These are phyloP conservation scores for Sorex maritimensis DNA, from an alignment of 2,797 vertebrate genomes.

Conservation along the genomic window DNA sequence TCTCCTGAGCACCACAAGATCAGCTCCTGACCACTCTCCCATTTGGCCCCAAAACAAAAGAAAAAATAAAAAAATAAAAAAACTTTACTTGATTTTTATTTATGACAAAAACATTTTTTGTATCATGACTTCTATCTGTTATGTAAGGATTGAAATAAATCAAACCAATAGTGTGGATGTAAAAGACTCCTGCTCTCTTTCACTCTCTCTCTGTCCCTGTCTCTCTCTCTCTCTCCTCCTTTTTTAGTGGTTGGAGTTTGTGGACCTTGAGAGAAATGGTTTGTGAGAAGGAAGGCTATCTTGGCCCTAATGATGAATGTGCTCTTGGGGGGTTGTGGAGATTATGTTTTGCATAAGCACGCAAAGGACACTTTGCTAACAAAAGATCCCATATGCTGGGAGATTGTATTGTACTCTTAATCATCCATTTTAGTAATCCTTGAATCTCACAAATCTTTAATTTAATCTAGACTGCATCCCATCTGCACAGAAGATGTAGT, in stretches of 20 bases:
- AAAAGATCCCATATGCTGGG: not conserved
- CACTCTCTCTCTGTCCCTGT: not conserved
- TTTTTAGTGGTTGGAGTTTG: conserved; percentile 1
- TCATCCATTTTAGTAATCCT: conserved; percentile 60
- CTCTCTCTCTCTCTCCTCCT: not conserved
- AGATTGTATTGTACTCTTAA: not conserved
- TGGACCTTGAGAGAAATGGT: conserved; percentile 22
- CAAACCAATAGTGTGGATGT: not conserved
- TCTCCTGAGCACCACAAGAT: too few relatives aligned
- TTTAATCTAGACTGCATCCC: conserved; percentile 63
- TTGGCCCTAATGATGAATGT: not conserved
- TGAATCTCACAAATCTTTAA: conserved; percentile 48
- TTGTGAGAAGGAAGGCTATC: not conserved
- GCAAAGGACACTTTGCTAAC: not conserved
- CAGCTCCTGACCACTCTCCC: too few relatives aligned
- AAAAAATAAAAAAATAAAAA: not conserved
- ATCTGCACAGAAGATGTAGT: conserved; percentile 41
- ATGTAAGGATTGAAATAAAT: not conserved
- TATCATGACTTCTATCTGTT: conserved; percentile 2
- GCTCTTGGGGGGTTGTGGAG: not conserved
- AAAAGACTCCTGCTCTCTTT: conserved; percentile 5
- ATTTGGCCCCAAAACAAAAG: too few relatives aligned
- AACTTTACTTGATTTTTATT: conserved; percentile 23
- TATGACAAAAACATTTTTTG: not conserved
- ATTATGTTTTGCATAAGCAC: not conserved